Base-by-base conservation (phyloP, 2,888 invertebrate genomes). In the Linhomoeus sp. region DNA sequence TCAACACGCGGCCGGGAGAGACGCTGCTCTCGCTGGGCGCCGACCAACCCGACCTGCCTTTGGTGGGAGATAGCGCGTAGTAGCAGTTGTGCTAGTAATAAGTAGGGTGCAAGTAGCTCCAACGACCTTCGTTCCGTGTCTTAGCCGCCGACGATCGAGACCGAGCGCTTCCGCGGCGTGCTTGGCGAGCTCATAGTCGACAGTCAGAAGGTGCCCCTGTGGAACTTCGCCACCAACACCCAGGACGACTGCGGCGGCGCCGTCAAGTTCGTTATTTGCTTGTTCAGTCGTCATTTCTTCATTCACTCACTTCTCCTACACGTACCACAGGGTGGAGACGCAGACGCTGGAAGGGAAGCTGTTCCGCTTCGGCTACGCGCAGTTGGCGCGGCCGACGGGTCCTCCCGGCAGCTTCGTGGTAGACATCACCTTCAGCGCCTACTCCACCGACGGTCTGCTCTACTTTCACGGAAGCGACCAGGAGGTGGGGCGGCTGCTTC, bases 1-100 rank as follows among this genome's bases (percentile, higher is more conserved):
- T 62, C 52, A 63, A 63, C 48, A 59, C 60, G 15, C 51, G 56
- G 24, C 59, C 61, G 20, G 60, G 59, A 35, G 55, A 60, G 46
- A 61, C 62, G n/a, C 52, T 51, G 14, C 42, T 62, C 19, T 51
- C 51, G 19, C 46, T 60, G 22, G 62, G 62, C 36, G 46, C 50
- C 9, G 54, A 56, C 39, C 44, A 51, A 2, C 45, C 49, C 3
- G 37, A 37, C 15, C 15, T 33, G 33, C n/a, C n/a, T 38, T 38
- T 38, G 38, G 12, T 38, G 38, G 38, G n/a, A n/a, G n/a, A n/a
- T n/a, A n/a, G n/a, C n/a, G n/a, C n/a, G n/a, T n/a, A n/a, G n/a
- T n/a, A n/a, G n/a, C n/a, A n/a, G n/a, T n/a, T n/a, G n/a, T n/a
- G n/a, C n/a, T n/a, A n/a, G n/a, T n/a, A n/a, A n/a, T n/a, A n/a